Evolutionary conservation across 2,888 invertebrate genomes (phyloP).

Genomic region (Caenorhabditis afra): DNA sequence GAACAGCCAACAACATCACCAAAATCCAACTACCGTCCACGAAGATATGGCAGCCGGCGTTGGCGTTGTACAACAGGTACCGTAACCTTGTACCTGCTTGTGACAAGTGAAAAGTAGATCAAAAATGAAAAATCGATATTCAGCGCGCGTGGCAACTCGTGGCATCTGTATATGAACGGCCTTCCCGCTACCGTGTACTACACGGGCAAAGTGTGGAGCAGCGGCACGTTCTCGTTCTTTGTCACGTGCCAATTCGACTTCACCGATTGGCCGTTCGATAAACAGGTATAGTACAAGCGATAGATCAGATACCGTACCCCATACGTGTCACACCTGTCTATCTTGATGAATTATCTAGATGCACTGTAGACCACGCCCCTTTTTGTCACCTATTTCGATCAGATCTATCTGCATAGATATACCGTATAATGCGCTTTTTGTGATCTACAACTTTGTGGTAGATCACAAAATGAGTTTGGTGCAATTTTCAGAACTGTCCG

Average conservation of each 20-base stretch:
- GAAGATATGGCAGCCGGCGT: slow-evolving; percentile 78
- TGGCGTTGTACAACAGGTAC: slow-evolving; percentile 77
- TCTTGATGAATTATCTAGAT: too few relatives aligned
- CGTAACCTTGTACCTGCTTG: neutral
- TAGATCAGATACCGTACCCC: too few relatives aligned
- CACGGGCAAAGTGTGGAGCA: slow-evolving; percentile 69
- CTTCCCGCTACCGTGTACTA: slow-evolving; percentile 72
- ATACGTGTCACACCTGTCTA: too few relatives aligned
- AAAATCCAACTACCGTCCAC: slow-evolving; percentile 71
- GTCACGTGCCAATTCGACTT: slow-evolving; percentile 80
- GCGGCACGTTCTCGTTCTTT: slow-evolving; percentile 77
- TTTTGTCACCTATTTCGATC: too few relatives aligned
- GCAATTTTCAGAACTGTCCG: slow-evolving; percentile 71
- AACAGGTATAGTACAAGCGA: slow-evolving; percentile 67
- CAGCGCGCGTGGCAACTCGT: slow-evolving; percentile 75
- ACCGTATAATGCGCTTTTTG: too few relatives aligned
- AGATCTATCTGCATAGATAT: too few relatives aligned
- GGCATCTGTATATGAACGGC: slow-evolving; percentile 78
- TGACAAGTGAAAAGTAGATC: neutral
- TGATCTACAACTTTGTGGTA: too few relatives aligned
- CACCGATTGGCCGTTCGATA: slow-evolving; percentile 75
- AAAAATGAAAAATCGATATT: too few relatives aligned
- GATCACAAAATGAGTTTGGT: too few relatives aligned
- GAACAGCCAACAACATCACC: slow-evolving; percentile 64
- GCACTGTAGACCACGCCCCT: too few relatives aligned